Conservation (phyloP, 2,797 vertebrate species). For the Myotis pilosus region DNA sequence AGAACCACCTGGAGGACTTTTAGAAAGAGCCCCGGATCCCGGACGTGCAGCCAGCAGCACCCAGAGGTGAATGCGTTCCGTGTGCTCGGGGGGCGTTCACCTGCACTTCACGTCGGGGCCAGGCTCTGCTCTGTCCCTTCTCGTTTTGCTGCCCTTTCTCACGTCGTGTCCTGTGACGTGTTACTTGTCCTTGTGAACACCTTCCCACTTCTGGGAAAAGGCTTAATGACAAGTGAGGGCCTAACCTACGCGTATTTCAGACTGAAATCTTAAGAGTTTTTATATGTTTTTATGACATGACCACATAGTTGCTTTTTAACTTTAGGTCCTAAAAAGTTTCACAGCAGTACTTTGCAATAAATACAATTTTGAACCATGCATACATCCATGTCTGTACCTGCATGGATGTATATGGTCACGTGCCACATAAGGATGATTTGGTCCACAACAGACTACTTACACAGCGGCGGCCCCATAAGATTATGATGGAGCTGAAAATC, state of each 20-base stretch:
- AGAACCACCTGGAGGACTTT: not conserved
- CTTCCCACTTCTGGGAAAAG: not conserved
- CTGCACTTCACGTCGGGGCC: too few relatives aligned
- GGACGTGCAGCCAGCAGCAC: not conserved
- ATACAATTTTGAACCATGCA: not conserved
- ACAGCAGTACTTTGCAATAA: not conserved
- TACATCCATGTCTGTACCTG: too few relatives aligned
- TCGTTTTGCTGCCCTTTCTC: not conserved
- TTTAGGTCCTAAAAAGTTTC: not conserved
- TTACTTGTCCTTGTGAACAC: not conserved
- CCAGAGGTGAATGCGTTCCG: not conserved
- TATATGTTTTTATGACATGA: not conserved
- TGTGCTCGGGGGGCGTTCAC: not conserved
- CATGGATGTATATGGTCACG: not conserved
- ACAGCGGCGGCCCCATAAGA: too few relatives aligned
- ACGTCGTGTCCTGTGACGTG: not conserved
- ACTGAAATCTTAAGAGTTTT: not conserved
- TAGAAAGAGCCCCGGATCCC: not conserved
- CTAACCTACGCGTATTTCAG: not conserved
- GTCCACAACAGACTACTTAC: not conserved
- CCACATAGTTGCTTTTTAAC: not conserved
- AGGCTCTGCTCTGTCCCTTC: not conserved
- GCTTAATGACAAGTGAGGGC: not conserved
- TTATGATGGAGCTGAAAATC: not conserved
- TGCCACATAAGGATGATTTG: accelerated